Percentiles rank a stretch among this genome's conserved stretches.
Conservation (phyloP, 2,797 vertebrate genomes). For the Crenichthys baileyi region DNA sequence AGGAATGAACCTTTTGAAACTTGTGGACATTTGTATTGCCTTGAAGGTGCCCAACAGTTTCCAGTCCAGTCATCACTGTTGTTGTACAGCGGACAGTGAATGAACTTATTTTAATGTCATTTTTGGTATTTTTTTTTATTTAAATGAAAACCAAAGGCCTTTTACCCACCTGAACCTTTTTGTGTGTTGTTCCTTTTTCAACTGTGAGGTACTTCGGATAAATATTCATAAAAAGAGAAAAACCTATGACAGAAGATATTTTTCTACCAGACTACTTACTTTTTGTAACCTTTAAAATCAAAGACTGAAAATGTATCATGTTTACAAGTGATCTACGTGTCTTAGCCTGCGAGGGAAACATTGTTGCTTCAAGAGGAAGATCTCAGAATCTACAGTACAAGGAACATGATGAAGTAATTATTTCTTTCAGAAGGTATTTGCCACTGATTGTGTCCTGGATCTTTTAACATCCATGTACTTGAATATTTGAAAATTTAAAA, state of each 20-base stretch:
- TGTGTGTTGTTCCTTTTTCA: conserved; percentile 74
- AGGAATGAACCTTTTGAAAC: conserved; percentile 34
- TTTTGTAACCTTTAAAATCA: conserved; percentile 73
- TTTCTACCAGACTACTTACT: conserved; percentile 81
- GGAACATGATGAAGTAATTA: conserved; percentile 38
- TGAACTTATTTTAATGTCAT: conserved; percentile 38
- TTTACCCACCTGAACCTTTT: conserved; percentile 64
- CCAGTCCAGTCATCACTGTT: conserved; percentile 41
- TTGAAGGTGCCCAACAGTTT: conserved; percentile 31
- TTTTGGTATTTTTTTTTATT: conserved; percentile 69
- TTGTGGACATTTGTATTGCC: conserved; percentile 44
- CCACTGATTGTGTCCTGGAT: conserved; percentile 76
- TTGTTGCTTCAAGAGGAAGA: conserved; percentile 24
- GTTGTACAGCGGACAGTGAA: conserved; percentile 39
- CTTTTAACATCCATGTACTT: conserved; percentile 74
- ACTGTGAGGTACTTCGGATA: conserved; percentile 72
- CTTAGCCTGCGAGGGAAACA: conserved; percentile 50
- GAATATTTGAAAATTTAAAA: conserved; percentile 61
- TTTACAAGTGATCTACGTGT: conserved; percentile 82
- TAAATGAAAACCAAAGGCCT: conserved; percentile 85
- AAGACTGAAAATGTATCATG: conserved; percentile 77
- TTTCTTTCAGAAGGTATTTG: conserved; percentile 66
- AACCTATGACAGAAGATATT: conserved; percentile 76
- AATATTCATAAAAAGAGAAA: conserved; percentile 72
- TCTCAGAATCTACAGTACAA: conserved; percentile 33